Conservation (phyloP, 1,140 invertebrate species). For the Epicauta chinensis region DNA sequence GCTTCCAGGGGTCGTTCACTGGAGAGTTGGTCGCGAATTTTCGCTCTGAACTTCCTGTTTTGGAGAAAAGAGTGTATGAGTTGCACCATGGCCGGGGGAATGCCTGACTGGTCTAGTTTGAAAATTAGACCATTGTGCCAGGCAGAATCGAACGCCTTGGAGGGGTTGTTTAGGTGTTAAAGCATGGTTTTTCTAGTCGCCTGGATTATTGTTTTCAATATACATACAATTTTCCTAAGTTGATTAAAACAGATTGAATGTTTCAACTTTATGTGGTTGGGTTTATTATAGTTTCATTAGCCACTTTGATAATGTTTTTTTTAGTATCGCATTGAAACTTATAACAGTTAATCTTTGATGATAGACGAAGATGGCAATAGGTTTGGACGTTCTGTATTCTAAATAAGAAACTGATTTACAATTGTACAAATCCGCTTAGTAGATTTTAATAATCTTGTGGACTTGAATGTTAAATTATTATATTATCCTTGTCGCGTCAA, state of each 20-base stretch:
- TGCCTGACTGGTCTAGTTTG: too few relatives aligned
- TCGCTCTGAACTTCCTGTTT: too few relatives aligned
- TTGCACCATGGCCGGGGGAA: too few relatives aligned
- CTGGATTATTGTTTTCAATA: constrained; percentile 20
- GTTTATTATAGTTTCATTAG: constrained; percentile 41
- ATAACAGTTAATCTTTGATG: neutral
- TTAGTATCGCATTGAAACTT: neutral
- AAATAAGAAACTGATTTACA: neutral
- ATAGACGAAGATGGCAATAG: neutral
- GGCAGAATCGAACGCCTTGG: too few relatives aligned
- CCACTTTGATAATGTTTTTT: constrained; percentile 22
- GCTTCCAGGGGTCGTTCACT: too few relatives aligned
- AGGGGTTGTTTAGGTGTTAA: neutral
- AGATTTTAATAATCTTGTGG: neutral
- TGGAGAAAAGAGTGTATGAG: too few relatives aligned
- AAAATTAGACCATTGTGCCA: too few relatives aligned
- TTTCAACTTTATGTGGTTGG: constrained; percentile 40
- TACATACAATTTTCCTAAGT: constrained; percentile 34
- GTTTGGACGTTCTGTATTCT: neutral
- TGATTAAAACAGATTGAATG: constrained; percentile 45
- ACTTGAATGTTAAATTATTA: constrained; percentile 33
- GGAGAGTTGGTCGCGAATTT: too few relatives aligned
- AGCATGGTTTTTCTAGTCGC: constrained; percentile 1
- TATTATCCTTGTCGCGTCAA: constrained; percentile 32
- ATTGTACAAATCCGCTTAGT: neutral